Percentiles rank a stretch among this genome's conserved stretches.
Conservation (phyloP, 2,113 vertebrate species). For the Siniperca knerii region DNA sequence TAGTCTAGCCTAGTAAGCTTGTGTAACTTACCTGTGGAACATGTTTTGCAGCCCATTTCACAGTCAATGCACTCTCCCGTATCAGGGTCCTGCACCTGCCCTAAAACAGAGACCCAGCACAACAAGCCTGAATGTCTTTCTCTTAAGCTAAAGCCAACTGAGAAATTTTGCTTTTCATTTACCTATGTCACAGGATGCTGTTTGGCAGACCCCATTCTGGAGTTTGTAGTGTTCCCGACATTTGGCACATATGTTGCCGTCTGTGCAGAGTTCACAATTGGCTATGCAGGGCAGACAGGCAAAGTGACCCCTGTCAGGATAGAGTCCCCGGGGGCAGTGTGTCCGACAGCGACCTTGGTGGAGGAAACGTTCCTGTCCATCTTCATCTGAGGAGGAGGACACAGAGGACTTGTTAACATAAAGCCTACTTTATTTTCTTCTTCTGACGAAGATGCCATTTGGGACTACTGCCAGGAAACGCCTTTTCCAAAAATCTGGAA, state of each 20-base stretch:
- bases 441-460: conserved; percentile 29
- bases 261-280: conserved; percentile 87
- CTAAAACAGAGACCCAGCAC: conserved; percentile 67
- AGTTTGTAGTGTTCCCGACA: conserved; percentile 85
- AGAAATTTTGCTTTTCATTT: conserved; percentile 33
- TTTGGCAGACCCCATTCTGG: conserved; percentile 82
- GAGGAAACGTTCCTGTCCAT: conserved; percentile 85
- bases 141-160: not conserved
- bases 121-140: not conserved
- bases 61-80: conserved; percentile 87
- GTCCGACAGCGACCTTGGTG: conserved; percentile 84
- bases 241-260: conserved; percentile 85
- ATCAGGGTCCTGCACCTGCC: conserved; percentile 85
- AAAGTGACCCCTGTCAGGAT: conserved; percentile 82
- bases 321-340: conserved; percentile 84
- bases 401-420: conserved; percentile 48
- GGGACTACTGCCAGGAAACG: conserved; percentile 7
- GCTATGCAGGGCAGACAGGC: conserved; percentile 83
- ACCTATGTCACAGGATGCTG: conserved; percentile 78
- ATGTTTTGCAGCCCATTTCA: conserved; percentile 83
- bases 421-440: conserved; percentile 28
- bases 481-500: not conserved
- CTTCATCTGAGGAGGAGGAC: conserved; percentile 79
- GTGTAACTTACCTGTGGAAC: conserved; percentile 80
- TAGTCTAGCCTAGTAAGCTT: not conserved